Evolutionary conservation across 2,113 vertebrate species (phyloP), one percentile per base, ranked within the genome.

Genomic region (Oplegnathus fasciatus): DNA sequence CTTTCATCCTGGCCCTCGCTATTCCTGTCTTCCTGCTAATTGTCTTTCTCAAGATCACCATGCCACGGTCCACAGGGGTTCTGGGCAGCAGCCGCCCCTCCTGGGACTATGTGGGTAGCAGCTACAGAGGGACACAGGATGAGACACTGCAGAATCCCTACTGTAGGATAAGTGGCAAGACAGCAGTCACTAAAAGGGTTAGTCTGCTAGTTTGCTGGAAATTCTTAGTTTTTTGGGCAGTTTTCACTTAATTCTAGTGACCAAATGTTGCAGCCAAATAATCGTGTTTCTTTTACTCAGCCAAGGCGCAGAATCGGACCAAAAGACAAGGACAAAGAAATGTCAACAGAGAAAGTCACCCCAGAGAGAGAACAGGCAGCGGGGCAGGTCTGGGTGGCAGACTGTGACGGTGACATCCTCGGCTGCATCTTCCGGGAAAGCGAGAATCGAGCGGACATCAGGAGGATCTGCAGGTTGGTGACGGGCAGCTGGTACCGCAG

Each of bases 371-470:
- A 95, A 86, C 73, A 92, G 90, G 42, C 92, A 8, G 95, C 94
- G 0, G 96, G 94, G 7, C 93, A 94, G 54, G 96, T 97, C 20
- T 97, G 97, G 97, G 93, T 97, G 82, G 97, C 96, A 0, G 97
- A 97, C 50, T 88, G 89, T 0, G 95, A 97, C 0, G 96, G 96
- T 0, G 97, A 97, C 0, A 94, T 97, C 24, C 88, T 96, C 0
- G 97, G 96, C n/a, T 97, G 97, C 52, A 90, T 97, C 82, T 96
- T 96, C 50, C 89, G 73, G 72, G 96, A 89, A 79, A 88, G 73
- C 1, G 89, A 74, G 57, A 66, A 4, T 10, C 84, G 89, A 0
- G 58, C 72, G 0, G 90, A 87, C 0, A 87, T 94, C 26, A 93
- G 94, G 22, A 94, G 95, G 73, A 91, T 97, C 71, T 96, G 96